Evolutionary conservation across 2,888 invertebrate species (phyloP), one percentile per base, ranked within the genome.

Genomic region (Gisinianus flammeolus): DNA sequence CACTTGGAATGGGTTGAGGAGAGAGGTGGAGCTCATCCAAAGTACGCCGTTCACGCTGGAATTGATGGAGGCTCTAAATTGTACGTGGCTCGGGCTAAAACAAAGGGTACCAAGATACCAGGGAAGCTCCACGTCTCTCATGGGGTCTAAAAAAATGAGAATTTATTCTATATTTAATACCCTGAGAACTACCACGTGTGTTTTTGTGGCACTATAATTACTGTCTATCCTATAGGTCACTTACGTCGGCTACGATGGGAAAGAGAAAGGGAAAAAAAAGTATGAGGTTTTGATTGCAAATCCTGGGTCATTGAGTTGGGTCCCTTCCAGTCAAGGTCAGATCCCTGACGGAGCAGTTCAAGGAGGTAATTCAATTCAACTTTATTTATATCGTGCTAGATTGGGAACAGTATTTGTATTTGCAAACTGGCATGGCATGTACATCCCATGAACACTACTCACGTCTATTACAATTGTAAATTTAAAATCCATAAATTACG

Each of bases 31-130:
- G 44, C 62, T 5, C 26, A 58, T 2, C 77, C 82, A 1, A 79
- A 80, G 70, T 69, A 75, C 35, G 79, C 77, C 1, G 76, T 83
- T 54, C 79, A 78, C 22, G 81, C 81, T 19, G 83, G 83, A 16
- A 54, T 79, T 24, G 81, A 81, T 52, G 12, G 33, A 10, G 80
- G 78, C 0, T 71, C 76, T n/a, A 80, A 81, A 22, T 33, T 80
- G 0, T 83, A 79, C 66, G 81, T 83, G n/a, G 79, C 79, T 10
- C 62, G 83, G 1, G 81, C 83, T 58, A 67, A 80, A 16, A 16
- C 2, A 3, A n/a, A 31, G 0, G 33, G 19, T 33, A 30, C 35
- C 1, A 1, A 33, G 0, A 19, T 68, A 33, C 68, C 68, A 16
- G 68, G 68, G 2, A 68, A 68, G 33, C 35, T 68, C n/a, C 68